These are phyloP conservation scores for Lepas anatifera DNA, from an alignment of 2,888 invertebrate genomes.

Conservation along the genomic window DNA sequence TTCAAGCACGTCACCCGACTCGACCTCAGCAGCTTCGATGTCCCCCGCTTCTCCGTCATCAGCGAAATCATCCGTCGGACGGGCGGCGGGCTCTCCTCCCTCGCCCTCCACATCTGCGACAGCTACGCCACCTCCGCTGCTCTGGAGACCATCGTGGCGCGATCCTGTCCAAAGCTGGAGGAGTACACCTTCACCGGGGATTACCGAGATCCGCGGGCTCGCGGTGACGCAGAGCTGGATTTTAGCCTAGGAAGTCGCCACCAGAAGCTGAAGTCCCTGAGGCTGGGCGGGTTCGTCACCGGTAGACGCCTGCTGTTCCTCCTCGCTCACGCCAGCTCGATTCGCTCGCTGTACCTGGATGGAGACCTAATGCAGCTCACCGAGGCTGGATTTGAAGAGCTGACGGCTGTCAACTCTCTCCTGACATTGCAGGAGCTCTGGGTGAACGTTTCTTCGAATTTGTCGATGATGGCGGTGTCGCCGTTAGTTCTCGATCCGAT, in stretches of 20 bases:
- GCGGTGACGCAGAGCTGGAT: conserved; percentile 20
- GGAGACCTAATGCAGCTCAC: conserved; percentile 23
- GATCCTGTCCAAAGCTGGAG: conserved; percentile 19
- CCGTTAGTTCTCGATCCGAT: background rate
- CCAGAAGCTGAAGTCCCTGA: conserved; percentile 19
- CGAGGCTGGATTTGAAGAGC: conserved; percentile 17
- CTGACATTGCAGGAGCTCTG: background rate
- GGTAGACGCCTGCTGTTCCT: conserved; percentile 18
- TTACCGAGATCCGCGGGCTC: conserved; percentile 10
- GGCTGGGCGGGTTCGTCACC: conserved; percentile 19
- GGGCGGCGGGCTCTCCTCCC: conserved; percentile 16
- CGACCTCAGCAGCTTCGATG: conserved; percentile 20
- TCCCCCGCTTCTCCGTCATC: conserved; percentile 16
- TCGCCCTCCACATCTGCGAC: conserved; percentile 22
- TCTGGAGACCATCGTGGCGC: conserved; percentile 20
- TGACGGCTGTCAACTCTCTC: background rate
- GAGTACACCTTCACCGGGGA: conserved; percentile 19
- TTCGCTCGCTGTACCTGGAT: conserved; percentile 19
- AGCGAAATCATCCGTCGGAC: conserved; percentile 17
- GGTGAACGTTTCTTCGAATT: background rate
- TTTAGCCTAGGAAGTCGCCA: conserved; percentile 19
- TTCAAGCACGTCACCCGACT: conserved; percentile 14
- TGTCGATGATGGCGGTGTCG: background rate
- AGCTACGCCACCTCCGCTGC: conserved; percentile 14
- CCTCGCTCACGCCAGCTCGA: conserved; percentile 17